Evolutionary conservation across 1,140 invertebrate genomes (phyloP).

Genomic region (Mycetomoellerius zeteki): DNA sequence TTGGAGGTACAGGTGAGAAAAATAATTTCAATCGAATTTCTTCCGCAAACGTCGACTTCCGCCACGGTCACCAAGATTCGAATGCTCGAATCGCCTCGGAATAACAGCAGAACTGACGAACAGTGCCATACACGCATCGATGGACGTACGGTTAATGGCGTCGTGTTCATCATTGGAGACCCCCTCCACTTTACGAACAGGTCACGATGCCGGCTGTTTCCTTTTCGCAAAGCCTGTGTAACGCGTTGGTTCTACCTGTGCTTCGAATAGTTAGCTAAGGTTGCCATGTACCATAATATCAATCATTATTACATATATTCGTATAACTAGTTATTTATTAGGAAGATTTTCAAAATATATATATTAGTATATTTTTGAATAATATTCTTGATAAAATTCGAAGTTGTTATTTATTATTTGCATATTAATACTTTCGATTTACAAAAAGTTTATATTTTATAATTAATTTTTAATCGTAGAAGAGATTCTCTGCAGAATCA

Average conservation of each 20-base stretch:
- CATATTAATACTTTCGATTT: not conserved
- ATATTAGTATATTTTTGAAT: not conserved
- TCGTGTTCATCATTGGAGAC: not conserved
- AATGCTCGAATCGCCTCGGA: slow-evolving; percentile 41
- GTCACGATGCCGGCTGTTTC: slow-evolving; percentile 40
- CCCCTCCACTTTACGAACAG: slow-evolving; percentile 48
- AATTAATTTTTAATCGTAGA: not conserved
- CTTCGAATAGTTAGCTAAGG: not conserved
- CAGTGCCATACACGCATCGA: slow-evolving; percentile 54
- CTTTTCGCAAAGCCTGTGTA: slow-evolving; percentile 12
- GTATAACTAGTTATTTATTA: not conserved
- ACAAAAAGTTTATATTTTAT: not conserved
- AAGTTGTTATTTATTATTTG: not conserved
- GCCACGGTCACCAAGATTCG: slow-evolving; percentile 43
- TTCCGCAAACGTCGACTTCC: not conserved
- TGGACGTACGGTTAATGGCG: slow-evolving; percentile 65
- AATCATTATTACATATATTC: not conserved
- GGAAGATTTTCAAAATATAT: not conserved
- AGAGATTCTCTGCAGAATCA: not conserved
- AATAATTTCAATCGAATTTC: not conserved
- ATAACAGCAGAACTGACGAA: not conserved
- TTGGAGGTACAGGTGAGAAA: not conserved
- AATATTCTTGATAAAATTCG: not conserved
- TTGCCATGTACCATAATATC: not conserved
- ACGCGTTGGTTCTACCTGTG: not conserved